phyloP scores from a whole-genome alignment of 1,140 invertebrate species.

The Drosophila repleta region DNA sequence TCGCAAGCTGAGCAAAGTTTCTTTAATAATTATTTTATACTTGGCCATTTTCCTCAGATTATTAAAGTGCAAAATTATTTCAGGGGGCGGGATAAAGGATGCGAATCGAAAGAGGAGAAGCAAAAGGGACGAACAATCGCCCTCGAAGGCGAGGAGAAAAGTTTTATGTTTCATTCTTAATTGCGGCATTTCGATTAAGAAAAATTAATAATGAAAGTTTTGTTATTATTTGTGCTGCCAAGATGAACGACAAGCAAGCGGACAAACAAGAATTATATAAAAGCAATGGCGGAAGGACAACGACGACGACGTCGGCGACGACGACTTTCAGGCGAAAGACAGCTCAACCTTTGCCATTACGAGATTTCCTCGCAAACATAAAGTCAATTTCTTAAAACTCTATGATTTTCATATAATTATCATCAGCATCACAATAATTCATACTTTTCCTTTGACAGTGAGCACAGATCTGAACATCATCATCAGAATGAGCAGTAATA shows the following conservation, averaged over 20 bases:
- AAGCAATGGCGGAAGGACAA: constrained; percentile 14
- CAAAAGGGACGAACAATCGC: constrained; percentile 12
- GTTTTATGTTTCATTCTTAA: constrained; percentile 73
- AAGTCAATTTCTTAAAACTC: constrained; percentile 35
- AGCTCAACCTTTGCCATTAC: neutral
- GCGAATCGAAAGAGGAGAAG: constrained; percentile 1
- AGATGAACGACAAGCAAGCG: constrained; percentile 34
- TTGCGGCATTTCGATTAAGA: constrained; percentile 79
- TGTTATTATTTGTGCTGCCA: constrained; percentile 68
- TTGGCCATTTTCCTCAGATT: constrained; percentile 37
- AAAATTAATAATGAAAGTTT: constrained; percentile 80
- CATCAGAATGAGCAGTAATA: too few relatives aligned
- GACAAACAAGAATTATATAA: constrained; percentile 35
- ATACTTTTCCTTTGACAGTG: too few relatives aligned
- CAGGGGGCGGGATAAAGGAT: too few relatives aligned
- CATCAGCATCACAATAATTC: too few relatives aligned
- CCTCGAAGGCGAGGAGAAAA: constrained; percentile 36
- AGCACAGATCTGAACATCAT: too few relatives aligned
- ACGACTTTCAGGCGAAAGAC: too few relatives aligned
- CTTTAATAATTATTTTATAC: constrained; percentile 6
- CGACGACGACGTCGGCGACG: constrained; percentile 1
- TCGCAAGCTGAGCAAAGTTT: constrained; percentile 54
- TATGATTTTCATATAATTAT: neutral
- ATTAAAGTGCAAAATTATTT: constrained; percentile 20
- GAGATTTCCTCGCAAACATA: neutral